Evolutionary conservation across 2,888 invertebrate genomes (phyloP).

Genomic region (Mactromeris polynyma): DNA sequence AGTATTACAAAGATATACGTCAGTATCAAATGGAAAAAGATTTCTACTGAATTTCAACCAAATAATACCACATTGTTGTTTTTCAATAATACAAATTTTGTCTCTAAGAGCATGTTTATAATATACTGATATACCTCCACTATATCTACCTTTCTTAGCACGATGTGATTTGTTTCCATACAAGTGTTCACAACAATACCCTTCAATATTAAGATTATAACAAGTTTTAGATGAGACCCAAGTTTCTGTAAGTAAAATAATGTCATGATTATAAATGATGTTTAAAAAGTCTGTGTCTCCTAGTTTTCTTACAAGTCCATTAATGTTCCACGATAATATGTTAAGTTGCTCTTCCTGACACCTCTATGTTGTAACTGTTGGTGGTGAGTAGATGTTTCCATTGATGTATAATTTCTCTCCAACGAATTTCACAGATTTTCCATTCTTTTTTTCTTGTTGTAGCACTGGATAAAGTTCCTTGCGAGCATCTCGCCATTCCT

Average conservation of each 20-base stretch:
- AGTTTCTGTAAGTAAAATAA: conserved; percentile 21
- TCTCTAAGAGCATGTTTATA: neutral
- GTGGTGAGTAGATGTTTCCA: neutral
- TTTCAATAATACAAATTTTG: neutral
- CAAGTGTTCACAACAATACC: neutral
- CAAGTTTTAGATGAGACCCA: neutral
- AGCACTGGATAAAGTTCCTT: neutral
- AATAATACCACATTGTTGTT: conserved; percentile 1
- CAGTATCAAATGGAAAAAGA: neutral
- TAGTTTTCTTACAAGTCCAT: conserved; percentile 24
- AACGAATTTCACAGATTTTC: neutral
- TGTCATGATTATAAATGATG: neutral
- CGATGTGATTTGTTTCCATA: neutral
- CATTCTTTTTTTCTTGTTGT: neutral
- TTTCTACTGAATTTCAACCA: neutral
- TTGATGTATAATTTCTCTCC: conserved; percentile 1
- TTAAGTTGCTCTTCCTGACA: conserved; percentile 7
- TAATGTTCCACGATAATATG: conserved; percentile 13
- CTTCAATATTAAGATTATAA: neutral
- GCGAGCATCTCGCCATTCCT: conserved; percentile 24
- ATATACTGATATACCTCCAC: conserved; percentile 15
- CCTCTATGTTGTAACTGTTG: neutral
- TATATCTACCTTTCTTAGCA: neutral
- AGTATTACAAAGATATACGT: neutral
- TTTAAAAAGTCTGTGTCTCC: conserved; percentile 15